phyloP scores from a whole-genome alignment of 2,113 vertebrate genomes.

The Uria lomvia region DNA sequence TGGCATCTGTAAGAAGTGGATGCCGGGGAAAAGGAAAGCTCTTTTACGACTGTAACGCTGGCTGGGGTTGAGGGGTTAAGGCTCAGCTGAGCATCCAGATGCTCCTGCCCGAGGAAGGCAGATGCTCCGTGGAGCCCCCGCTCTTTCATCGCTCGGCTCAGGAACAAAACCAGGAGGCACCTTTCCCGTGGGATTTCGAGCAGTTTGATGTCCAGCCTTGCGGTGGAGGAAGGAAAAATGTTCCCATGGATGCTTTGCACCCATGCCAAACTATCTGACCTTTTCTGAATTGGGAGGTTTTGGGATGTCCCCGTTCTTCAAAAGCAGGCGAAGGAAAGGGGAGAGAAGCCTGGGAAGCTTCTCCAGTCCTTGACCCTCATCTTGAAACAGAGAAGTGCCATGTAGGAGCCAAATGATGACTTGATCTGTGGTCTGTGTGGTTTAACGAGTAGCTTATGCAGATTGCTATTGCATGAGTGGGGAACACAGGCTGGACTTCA shows the following conservation, averaged over 20 bases:
- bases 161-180: background rate
- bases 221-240: background rate
- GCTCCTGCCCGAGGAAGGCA: background rate
- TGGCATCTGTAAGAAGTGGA: background rate
- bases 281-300: background rate
- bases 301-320: background rate
- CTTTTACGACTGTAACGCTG: background rate
- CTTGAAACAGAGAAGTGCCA: background rate
- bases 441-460: background rate
- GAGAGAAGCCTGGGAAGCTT: background rate
- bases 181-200: background rate
- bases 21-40: background rate
- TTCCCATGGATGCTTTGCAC: background rate
- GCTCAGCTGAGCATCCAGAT: background rate
- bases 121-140: fast-evolving
- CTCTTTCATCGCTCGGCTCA: fast-evolving
- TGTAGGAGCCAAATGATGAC: background rate
- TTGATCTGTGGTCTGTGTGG: background rate
- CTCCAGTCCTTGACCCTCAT: background rate
- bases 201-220: background rate
- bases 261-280: background rate
- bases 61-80: background rate
- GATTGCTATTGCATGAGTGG: background rate
- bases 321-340: background rate
- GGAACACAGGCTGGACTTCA: background rate